phyloP scores from a whole-genome alignment of 2,888 invertebrate genomes.

The Protodeltote pygarga region DNA sequence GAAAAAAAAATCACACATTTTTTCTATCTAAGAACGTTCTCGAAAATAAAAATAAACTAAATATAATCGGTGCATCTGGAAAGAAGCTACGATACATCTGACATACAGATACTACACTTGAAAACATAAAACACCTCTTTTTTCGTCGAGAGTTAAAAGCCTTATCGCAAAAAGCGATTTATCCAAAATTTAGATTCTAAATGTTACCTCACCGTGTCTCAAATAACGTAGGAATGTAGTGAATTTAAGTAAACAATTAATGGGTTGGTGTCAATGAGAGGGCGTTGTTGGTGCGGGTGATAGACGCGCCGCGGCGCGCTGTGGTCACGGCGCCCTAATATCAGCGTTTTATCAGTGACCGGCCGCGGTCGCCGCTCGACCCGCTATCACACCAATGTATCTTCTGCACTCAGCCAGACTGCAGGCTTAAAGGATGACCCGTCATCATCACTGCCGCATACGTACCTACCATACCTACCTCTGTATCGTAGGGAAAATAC shows the following conservation, averaged over 20 bases:
- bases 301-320: slow-evolving; percentile 65
- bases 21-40: too few relatives aligned
- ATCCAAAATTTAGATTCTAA: too few relatives aligned
- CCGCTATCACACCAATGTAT: slow-evolving; percentile 36
- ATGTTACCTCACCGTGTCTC: neutral
- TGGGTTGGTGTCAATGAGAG: slow-evolving; percentile 49
- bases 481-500: neutral
- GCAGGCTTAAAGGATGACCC: slow-evolving; percentile 40
- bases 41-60: too few relatives aligned
- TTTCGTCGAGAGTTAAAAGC: too few relatives aligned
- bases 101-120: too few relatives aligned
- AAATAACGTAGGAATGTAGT: slow-evolving; percentile 14
- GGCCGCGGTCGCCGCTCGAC: slow-evolving; percentile 57
- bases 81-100: too few relatives aligned
- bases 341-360: slow-evolving; percentile 81
- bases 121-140: too few relatives aligned
- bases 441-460: slow-evolving; percentile 24
- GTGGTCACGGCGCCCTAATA: slow-evolving; percentile 76
- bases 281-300: slow-evolving; percentile 60
- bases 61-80: too few relatives aligned
- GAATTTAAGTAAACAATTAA: slow-evolving; percentile 52
- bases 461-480: neutral
- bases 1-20: too few relatives aligned
- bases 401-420: slow-evolving; percentile 35
- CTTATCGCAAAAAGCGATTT: too few relatives aligned